Evolutionary conservation across 2,797 vertebrate species (phyloP).

Genomic region (Acomys russatus): DNA sequence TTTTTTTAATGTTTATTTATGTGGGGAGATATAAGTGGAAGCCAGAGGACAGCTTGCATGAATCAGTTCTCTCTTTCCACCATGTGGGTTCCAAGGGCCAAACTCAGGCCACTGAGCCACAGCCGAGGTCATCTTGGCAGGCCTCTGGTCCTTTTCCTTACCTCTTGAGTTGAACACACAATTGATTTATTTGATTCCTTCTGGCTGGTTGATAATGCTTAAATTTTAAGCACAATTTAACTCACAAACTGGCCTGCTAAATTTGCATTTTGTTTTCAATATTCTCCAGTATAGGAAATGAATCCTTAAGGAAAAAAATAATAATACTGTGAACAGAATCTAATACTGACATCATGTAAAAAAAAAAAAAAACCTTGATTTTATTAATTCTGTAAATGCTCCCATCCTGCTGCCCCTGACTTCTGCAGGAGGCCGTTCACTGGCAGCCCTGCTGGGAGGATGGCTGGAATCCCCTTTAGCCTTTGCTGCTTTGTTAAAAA

Average conservation of each 20-base stretch:
- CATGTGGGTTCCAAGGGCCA: not conserved
- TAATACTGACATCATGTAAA: not conserved
- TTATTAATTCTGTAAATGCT: not conserved
- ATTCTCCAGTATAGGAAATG: slow-evolving; percentile 29
- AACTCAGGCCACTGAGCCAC: not conserved
- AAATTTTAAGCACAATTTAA: slow-evolving; percentile 35
- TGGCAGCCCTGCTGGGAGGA: not conserved
- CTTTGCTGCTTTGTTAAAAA: not conserved
- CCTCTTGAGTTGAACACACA: not conserved
- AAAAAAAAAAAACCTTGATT: not conserved
- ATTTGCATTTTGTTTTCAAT: slow-evolving; percentile 43
- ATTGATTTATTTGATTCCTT: slow-evolving; percentile 44
- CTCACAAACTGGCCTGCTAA: not conserved
- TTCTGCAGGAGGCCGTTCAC: not conserved
- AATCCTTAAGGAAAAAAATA: slow-evolving; percentile 33
- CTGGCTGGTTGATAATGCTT: not conserved
- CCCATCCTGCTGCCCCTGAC: not conserved
- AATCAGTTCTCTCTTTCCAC: not conserved
- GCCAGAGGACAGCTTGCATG: not conserved
- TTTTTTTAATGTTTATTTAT: not conserved
- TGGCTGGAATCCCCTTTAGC: fast-evolving
- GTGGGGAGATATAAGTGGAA: not conserved
- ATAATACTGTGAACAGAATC: not conserved
- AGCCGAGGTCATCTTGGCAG: too few relatives aligned
- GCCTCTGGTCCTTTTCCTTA: not conserved